These are phyloP conservation scores for Helleia helle DNA, from an alignment of 2,888 invertebrate species.

Conservation along the genomic window DNA sequence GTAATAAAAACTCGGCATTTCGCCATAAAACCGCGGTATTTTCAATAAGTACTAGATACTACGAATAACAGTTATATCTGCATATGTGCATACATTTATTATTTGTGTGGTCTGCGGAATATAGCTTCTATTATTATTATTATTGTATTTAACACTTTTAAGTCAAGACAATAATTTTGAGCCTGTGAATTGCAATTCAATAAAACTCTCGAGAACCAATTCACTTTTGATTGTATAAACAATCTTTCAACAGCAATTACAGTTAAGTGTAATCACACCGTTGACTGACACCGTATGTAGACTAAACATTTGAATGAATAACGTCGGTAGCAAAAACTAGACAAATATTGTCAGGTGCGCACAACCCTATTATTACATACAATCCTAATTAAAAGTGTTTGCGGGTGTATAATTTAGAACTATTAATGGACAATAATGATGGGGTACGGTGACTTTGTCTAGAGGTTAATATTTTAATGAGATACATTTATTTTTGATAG, in stretches of 20 bases:
- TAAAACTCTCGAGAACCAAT: no score
- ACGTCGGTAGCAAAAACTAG: conserved; percentile 26
- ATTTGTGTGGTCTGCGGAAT: no score
- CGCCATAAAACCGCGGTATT: no score
- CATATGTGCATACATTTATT: no score
- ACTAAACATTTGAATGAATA: conserved; percentile 38
- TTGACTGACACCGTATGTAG: conserved; percentile 21
- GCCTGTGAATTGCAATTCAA: no score
- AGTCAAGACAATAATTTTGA: no score
- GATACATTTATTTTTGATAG: conserved; percentile 4
- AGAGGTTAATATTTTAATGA: conserved; percentile 25
- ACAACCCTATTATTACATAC: conserved; percentile 29
- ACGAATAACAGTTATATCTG: no score
- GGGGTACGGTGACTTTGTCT: conserved; percentile 30
- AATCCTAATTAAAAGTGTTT: conserved; percentile 29
- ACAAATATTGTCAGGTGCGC: conserved; percentile 25
- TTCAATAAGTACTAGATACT: no score
- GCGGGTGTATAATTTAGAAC: conserved; percentile 25
- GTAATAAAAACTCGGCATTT: no score
- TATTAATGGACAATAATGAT: conserved; percentile 25
- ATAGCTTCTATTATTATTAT: no score
- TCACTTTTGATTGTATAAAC: conserved; percentile 2
- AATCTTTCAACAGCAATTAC: conserved; percentile 7
- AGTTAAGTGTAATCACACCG: no score
- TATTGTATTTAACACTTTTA: no score